A percentile compares a stretch with the other conserved stretches of the same genome.
Evolutionary conservation across 2,113 vertebrate species (phyloP).

Genomic region (Myotis davidii): DNA sequence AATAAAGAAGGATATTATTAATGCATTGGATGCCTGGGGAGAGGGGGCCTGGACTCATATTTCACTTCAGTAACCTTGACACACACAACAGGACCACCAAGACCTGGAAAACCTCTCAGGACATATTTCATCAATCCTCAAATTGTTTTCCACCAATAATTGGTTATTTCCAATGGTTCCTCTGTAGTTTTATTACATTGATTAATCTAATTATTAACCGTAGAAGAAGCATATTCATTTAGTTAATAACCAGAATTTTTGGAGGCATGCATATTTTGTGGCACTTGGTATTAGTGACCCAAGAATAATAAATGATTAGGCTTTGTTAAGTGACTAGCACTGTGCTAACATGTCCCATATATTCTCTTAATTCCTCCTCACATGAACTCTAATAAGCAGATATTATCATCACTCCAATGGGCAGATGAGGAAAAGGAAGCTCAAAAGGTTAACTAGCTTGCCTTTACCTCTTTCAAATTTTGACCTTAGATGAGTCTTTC

Average conservation of each 20-base stretch:
- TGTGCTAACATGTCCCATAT: background rate
- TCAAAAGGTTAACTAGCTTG: background rate
- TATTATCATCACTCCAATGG: background rate
- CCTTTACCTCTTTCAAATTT: background rate
- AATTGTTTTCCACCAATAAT: background rate
- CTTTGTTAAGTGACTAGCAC: background rate
- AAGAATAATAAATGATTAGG: background rate
- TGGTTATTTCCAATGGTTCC: background rate
- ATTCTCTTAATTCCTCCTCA: background rate
- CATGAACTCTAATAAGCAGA: background rate
- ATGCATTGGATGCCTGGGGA: background rate
- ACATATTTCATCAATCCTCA: background rate
- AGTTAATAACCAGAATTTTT: background rate
- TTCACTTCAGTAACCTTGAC: background rate
- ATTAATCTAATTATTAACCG: background rate
- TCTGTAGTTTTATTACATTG: background rate
- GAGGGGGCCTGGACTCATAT: background rate
- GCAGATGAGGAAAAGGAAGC: background rate
- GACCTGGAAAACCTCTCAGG: background rate
- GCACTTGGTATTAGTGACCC: background rate
- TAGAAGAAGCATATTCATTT: background rate
- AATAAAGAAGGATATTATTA: background rate
- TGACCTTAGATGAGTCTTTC: background rate
- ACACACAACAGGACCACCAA: background rate
- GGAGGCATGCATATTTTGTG: background rate